phyloP scores from a whole-genome alignment of 2,797 vertebrate genomes.

The Heliangelus exortis region DNA sequence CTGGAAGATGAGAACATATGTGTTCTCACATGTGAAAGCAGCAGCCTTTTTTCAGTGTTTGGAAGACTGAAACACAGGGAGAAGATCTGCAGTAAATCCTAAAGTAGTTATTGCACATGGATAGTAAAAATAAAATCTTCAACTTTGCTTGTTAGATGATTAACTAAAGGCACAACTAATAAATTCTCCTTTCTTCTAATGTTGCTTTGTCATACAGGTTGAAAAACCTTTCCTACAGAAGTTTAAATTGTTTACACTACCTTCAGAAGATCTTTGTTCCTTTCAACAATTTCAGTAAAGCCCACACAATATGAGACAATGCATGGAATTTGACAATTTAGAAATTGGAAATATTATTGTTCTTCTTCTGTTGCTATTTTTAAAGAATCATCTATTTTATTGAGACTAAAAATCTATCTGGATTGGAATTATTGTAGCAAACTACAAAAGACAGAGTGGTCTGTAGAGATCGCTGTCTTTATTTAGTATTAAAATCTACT shows the following conservation, averaged over 20 bases:
- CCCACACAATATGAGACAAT: not conserved
- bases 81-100: not conserved
- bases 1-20: not conserved
- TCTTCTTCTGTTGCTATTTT: not conserved
- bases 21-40: not conserved
- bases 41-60: not conserved
- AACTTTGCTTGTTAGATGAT: not conserved
- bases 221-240: not conserved
- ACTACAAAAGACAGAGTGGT: not conserved
- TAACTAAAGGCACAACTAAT: not conserved
- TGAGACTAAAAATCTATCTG: not conserved
- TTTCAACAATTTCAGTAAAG: not conserved
- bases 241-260: not conserved
- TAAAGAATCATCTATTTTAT: not conserved
- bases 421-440: not conserved
- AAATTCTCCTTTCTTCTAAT: not conserved
- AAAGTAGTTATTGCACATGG: not conserved
- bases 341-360: not conserved
- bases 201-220: not conserved
- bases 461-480: not conserved
- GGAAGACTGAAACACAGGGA: not conserved
- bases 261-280: not conserved
- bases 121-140: not conserved
- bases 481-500: not conserved
- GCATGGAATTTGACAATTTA: not conserved